phyloP scores from a whole-genome alignment of 2,113 vertebrate genomes.

The human region GRCh38 chr11:84966501-84967000 shows the following conservation, averaged over 20 bases:
- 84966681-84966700: background rate
- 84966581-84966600: background rate
- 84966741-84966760: background rate
- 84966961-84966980: background rate
- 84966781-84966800: background rate
- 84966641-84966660: conserved; percentile 39
- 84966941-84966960: background rate
- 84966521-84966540: background rate
- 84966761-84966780: background rate
- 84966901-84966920: background rate
- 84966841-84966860: conserved; percentile 50
- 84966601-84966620: background rate
- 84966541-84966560: background rate
- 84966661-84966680: conserved; percentile 39
- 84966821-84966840: conserved; percentile 37
- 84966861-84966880: conserved; percentile 51
- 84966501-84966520: background rate
- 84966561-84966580: background rate
- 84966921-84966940: background rate
- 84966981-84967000: background rate
- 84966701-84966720: background rate
- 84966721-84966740: conserved; percentile 6
- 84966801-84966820: conserved; percentile 21
- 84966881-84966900: conserved; percentile 2
- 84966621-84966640: conserved; percentile 31